Percentiles rank a stretch among this genome's conserved stretches.
phyloP scores from a whole-genome alignment of 2,113 vertebrate species.

The Dascyllus trimaculatus region DNA sequence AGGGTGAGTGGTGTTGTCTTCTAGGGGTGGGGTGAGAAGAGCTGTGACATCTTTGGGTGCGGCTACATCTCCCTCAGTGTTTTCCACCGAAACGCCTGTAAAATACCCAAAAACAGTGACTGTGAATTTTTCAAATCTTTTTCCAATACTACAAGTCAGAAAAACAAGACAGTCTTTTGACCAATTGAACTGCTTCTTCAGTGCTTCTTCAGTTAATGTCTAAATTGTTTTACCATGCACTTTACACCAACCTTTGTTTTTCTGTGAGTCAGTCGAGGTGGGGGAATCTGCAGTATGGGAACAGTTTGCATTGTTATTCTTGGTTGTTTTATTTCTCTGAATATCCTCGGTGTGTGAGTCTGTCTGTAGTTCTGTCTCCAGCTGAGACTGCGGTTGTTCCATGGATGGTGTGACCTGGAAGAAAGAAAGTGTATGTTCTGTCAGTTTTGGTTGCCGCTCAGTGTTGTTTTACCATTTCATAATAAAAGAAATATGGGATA shows the following conservation, averaged over 20 bases:
- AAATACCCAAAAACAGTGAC: conserved; percentile 40
- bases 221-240: conserved; percentile 11
- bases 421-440: conserved; percentile 5
- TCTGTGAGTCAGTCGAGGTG: conserved; percentile 48
- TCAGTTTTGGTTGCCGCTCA: conserved; percentile 18
- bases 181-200: neutral
- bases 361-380: conserved; percentile 57
- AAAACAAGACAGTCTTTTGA: neutral
- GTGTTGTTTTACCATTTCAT: conserved; percentile 23
- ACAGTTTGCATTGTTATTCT: conserved; percentile 43
- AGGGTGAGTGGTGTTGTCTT: conserved; percentile 78
- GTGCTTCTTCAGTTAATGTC: conserved; percentile 2
- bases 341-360: conserved; percentile 52
- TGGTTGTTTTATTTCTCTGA: conserved; percentile 58
- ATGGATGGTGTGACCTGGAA: conserved; percentile 66
- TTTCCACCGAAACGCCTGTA: conserved; percentile 66
- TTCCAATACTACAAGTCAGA: neutral
- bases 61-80: conserved; percentile 69
- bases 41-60: conserved; percentile 83
- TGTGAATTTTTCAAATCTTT: conserved; percentile 11
- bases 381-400: conserved; percentile 54
- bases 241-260: conserved; percentile 74
- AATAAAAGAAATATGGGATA: conserved; percentile 37
- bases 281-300: conserved; percentile 46
- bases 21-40: conserved; percentile 80